Evolutionary conservation across 1,140 invertebrate genomes (phyloP), one percentile per base, ranked within the genome.

Genomic region (Archegozetes longisetosus): DNA sequence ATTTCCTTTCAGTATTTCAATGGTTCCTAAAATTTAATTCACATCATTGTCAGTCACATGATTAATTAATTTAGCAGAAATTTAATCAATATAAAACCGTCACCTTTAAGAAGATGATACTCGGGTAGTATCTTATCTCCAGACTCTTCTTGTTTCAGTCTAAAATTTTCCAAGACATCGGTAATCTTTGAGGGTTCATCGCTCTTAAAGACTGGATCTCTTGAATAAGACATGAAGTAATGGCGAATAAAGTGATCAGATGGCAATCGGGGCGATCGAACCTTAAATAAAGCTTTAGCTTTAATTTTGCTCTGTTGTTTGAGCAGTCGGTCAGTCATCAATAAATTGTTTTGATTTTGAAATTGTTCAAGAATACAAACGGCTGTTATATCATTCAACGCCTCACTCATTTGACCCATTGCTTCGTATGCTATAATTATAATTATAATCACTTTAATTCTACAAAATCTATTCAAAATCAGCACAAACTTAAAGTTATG

Each of bases 361-460:
- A 93, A 97, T 61, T 80, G 79, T 75, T 95, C 90, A 57, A 94
- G 73, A 65, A 94, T 84, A 73, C 88, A 94, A 22, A 88, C 85
- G 52, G 86, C 83, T 17, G 90, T 94, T 0, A 93, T 80, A 78
- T 96, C 90, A 71, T 63, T 22, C 62, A 71, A 51, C 48, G 62
- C 25, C 2, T 56, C 53, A 32, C 32, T 47, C 14, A 64, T 57
- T 9, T 62, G 22, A 25, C 53, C 62, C 17, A 49, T 4, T 23
- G 47, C n/a, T 50, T 60, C 49, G 13, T 58, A n/a, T 20, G n/a
- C n/a, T 32, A 23, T 49, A 46, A 57, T 22, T n/a, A 57, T n/a
- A 61, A 23, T 62, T 60, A 22, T 62, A 23, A 28, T 63, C 1
- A 14, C n/a, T 12, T 49, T 62, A 24, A 23, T 60, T 27, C 3